Conservation (phyloP, 2,888 invertebrate genomes). For the Patella depressa region DNA sequence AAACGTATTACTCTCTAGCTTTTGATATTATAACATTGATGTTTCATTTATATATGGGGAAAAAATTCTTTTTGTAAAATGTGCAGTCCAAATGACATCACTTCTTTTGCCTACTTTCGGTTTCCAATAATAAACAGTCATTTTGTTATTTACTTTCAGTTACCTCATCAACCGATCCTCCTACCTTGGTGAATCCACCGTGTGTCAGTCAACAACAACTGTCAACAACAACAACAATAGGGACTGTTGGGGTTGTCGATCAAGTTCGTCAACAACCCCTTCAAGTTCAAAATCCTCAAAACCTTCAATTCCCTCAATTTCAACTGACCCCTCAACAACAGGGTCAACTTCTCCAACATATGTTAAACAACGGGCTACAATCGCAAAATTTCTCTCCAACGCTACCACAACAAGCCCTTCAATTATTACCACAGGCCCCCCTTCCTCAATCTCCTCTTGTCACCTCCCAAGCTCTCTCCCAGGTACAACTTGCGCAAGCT, state of each 20-base stretch:
- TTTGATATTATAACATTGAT: too few species aligned
- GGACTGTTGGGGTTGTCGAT: constrained; percentile 41
- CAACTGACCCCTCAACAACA: constrained; percentile 59
- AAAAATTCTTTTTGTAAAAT: too few species aligned
- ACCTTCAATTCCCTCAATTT: constrained; percentile 48
- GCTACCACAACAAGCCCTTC: constrained; percentile 34
- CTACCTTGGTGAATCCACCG: constrained; percentile 34
- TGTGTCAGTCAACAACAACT: constrained; percentile 71
- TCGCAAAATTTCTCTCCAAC: constrained; percentile 12
- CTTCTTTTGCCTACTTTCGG: too few species aligned
- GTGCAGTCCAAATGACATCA: too few species aligned
- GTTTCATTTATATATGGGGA: too few species aligned
- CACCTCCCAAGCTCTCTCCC: constrained; percentile 16
- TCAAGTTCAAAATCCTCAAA: constrained; percentile 15
- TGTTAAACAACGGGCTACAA: constrained; percentile 45
- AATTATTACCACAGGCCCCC: constrained; percentile 33
- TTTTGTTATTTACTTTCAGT: neutral
- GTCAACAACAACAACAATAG: constrained; percentile 59
- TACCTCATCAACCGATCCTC: constrained; percentile 26
- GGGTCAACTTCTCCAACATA: constrained; percentile 57
- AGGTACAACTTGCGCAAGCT: constrained; percentile 17
- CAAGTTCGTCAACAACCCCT: constrained; percentile 36
- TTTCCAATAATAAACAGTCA: too few species aligned
- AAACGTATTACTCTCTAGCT: too few species aligned
- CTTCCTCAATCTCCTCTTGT: constrained; percentile 38